Conservation (phyloP, 2,113 vertebrate species). For the Atractosteus spatula region DNA sequence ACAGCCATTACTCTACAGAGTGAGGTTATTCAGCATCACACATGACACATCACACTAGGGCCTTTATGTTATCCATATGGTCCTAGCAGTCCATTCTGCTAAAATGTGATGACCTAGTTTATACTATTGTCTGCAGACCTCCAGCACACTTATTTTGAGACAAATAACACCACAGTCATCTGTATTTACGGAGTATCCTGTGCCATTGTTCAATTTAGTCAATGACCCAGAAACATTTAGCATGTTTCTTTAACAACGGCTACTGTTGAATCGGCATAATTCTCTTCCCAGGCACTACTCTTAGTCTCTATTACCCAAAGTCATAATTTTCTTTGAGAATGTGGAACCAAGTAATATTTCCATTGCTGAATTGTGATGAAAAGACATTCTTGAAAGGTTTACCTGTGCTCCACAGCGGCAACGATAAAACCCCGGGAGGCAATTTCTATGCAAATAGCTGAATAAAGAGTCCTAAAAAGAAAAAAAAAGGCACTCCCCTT, state of each 20-base stretch:
- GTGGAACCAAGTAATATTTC: too few relatives aligned
- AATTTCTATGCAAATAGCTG: constrained; percentile 85
- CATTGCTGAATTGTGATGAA: background rate
- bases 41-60: constrained; percentile 7
- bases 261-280: constrained; percentile 8
- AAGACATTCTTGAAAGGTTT: constrained; percentile 21
- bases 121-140: constrained; percentile 55
- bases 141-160: constrained; percentile 46
- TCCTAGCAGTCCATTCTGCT: constrained; percentile 43
- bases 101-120: constrained; percentile 70
- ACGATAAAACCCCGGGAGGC: constrained; percentile 92
- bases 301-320: background rate
- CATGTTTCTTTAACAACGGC: constrained; percentile 8
- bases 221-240: constrained; percentile 13
- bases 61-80: constrained; percentile 54
- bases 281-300: constrained; percentile 8
- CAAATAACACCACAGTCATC: constrained; percentile 37
- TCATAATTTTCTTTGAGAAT: background rate
- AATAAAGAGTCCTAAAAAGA: constrained; percentile 83
- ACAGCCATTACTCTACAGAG: too few relatives aligned
- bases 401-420: constrained; percentile 94
- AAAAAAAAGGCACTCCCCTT: background rate
- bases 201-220: constrained; percentile 18
- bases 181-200: constrained; percentile 23
- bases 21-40: background rate